Conservation (phyloP, 1,140 invertebrate species). For the Anoplolepis gracilipes region DNA sequence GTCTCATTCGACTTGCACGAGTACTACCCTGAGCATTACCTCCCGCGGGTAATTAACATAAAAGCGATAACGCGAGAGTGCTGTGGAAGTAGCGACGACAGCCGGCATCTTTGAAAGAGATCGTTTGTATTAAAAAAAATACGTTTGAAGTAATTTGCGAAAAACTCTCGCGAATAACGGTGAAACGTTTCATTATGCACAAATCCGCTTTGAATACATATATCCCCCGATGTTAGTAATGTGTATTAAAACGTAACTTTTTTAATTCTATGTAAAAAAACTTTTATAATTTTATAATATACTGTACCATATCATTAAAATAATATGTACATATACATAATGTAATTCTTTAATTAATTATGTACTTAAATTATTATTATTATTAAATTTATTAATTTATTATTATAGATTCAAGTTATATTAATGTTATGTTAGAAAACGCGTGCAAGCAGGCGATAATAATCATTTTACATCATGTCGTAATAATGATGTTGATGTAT, state of each 20-base stretch:
- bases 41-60: constrained; percentile 55
- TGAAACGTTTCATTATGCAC: constrained; percentile 21
- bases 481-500: not conserved
- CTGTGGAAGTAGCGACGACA: constrained; percentile 25
- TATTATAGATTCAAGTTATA: not conserved
- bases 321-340: not conserved
- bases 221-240: constrained; percentile 1
- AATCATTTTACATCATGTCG: not conserved
- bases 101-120: constrained; percentile 16
- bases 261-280: constrained; percentile 12
- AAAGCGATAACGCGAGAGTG: constrained; percentile 51
- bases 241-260: not conserved
- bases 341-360: constrained; percentile 14
- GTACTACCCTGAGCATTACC: constrained; percentile 41
- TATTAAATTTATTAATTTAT: too few species aligned
- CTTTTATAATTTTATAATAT: not conserved
- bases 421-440: not conserved
- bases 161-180: constrained; percentile 8
- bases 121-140: constrained; percentile 16
- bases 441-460: not conserved
- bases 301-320: not conserved
- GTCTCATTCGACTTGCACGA: constrained; percentile 44
- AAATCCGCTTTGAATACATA: not conserved
- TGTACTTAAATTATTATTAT: not conserved
- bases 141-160: constrained; percentile 19